phyloP scores from a whole-genome alignment of 2,113 vertebrate species.

The Chinchilla lanigera region DNA sequence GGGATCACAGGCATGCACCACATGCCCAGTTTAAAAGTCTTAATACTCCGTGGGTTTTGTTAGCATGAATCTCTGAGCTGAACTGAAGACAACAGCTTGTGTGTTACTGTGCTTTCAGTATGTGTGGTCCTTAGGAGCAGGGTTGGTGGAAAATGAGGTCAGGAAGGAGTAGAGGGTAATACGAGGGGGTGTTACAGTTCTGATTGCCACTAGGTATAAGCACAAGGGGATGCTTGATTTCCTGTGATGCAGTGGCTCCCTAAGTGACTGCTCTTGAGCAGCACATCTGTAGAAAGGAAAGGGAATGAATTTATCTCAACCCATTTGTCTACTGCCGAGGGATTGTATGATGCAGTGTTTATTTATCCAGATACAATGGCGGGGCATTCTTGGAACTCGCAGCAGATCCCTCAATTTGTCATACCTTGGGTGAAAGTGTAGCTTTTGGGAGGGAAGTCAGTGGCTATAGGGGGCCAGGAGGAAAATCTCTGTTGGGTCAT shows the following conservation, averaged over 20 bases:
- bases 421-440: neutral
- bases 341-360: neutral
- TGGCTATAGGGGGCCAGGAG: neutral
- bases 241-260: too few species aligned
- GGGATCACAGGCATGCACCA: neutral
- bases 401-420: neutral
- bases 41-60: neutral
- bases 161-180: neutral
- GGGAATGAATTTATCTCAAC: neutral
- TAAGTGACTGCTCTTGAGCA: neutral
- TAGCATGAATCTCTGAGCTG: neutral
- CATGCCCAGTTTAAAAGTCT: neutral
- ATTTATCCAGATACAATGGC: too few species aligned
- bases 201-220: neutral
- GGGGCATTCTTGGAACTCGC: neutral
- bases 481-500: neutral
- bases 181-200: rapidly evolving
- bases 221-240: too few species aligned
- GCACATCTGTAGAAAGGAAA: neutral
- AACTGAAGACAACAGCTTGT: neutral
- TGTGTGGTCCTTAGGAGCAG: too few species aligned
- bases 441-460: neutral
- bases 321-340: neutral
- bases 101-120: neutral
- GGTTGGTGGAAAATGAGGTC: neutral